Evolutionary conservation across 2,888 invertebrate genomes (phyloP), one percentile per base, ranked within the genome.

Genomic region (Sipunculus nudus): DNA sequence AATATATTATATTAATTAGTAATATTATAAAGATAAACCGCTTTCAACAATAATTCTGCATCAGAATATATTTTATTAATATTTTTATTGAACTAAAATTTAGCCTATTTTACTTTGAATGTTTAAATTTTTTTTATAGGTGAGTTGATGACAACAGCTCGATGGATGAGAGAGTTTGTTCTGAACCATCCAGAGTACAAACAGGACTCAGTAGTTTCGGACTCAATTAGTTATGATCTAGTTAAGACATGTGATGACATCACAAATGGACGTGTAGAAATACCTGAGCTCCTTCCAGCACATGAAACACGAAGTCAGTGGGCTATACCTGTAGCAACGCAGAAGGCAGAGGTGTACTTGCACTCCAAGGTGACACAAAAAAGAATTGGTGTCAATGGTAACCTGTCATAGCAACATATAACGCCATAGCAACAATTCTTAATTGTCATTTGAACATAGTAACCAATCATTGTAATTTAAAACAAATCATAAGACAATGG

Each of bases 161-260:
- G 91, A 32, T 99, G 96, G 96, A 92, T 97, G 79, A 88, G 99
- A 48, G 88, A 92, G 65, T 96, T 94, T 86, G 92, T 99, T 55
- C 87, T 88, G 40, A 86, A 87, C 19, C 99, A 99, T 86, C 90
- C 93, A 0, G 90, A 91, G 45, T 98, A 98, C 86, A 91, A 92
- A 77, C 87, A 92, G 79, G 97, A 99, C 84, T 96, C 98, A 0
- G 88, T 91, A 41, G 92, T 99, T 13, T 88, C 89, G 0, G 94
- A 97, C 19, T 54, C 59, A 23, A 76, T 81, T 23, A 76, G 76
- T 59, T 82, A 78, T 56, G 81, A 83, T 66, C 72, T 83, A 26
- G 28, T 71, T 19, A 54, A 55, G 43, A 52, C 53, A 25, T 71
- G 70, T 50, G 32, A 29, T 13, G 52, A 54, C 39, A 68, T 71